Conservation (phyloP, 2,797 vertebrate genomes). For the Fratercula arctica region DNA sequence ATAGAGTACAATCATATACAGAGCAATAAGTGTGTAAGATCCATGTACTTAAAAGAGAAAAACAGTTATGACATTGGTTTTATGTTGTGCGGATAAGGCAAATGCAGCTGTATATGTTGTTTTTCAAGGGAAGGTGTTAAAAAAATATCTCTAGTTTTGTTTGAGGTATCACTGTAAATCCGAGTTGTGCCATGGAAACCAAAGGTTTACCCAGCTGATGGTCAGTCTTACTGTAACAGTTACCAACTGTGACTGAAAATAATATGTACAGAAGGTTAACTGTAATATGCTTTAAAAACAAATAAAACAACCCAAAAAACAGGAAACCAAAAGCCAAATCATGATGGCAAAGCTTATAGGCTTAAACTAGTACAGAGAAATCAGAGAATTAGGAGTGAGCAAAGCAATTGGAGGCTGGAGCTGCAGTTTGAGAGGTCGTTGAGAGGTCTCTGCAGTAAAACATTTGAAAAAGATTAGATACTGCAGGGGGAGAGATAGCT, state of each 20-base stretch:
- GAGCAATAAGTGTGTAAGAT: not conserved
- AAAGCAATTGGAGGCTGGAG: not conserved
- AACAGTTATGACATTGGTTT: not conserved
- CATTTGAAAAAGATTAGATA: conserved; percentile 56
- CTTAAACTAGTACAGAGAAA: not conserved
- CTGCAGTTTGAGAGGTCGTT: conserved; percentile 36
- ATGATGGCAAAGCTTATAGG: not conserved
- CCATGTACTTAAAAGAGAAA: not conserved
- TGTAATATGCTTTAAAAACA: not conserved
- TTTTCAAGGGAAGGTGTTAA: not conserved
- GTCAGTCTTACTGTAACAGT: not conserved
- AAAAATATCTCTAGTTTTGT: not conserved
- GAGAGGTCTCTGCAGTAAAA: conserved; percentile 51
- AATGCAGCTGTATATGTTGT: not conserved
- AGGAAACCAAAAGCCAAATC: not conserved
- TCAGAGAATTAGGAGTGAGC: not conserved
- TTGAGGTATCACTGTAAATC: not conserved
- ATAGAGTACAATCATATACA: not conserved
- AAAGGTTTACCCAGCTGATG: not conserved
- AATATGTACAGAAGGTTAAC: not conserved
- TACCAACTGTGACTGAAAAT: not conserved
- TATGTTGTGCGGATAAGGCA: not conserved
- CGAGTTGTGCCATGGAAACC: not conserved
- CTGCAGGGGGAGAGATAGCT: not conserved
- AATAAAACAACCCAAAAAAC: not conserved